Evolutionary conservation across 1,140 invertebrate species (phyloP).

Genomic region (Drosophila insularis): DNA sequence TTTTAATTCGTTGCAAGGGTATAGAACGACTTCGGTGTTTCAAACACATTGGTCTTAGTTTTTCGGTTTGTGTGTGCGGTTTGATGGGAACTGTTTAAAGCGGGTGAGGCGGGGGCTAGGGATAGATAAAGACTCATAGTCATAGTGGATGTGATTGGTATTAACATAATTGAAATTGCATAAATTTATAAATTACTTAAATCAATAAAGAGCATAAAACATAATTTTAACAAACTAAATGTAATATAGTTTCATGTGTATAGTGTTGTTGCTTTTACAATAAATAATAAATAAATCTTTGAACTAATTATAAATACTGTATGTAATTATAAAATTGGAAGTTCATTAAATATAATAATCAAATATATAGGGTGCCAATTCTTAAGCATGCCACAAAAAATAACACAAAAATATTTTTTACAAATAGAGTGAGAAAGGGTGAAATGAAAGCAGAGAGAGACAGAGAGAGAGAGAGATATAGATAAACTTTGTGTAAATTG

Average conservation of each 20-base stretch:
- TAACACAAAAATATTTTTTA: background rate
- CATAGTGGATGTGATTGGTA: background rate
- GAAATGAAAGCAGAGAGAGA: no score
- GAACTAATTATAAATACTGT: slow-evolving; percentile 29
- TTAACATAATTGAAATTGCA: slow-evolving; percentile 54
- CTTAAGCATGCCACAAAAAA: slow-evolving; percentile 52
- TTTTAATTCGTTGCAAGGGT: no score
- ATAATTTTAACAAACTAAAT: slow-evolving; percentile 8
- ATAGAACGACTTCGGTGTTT: no score
- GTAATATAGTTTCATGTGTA: background rate
- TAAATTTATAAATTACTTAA: slow-evolving; percentile 57
- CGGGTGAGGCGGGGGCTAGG: background rate
- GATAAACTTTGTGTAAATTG: no score
- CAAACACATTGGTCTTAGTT: no score
- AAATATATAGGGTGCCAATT: slow-evolving; percentile 53
- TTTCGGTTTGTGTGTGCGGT: no score
- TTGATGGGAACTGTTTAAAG: background rate
- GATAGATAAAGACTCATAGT: no score
- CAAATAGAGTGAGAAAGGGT: no score
- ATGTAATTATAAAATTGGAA: slow-evolving; percentile 38
- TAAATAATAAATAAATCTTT: slow-evolving; percentile 40
- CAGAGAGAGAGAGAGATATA: no score
- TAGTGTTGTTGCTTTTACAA: slow-evolving; percentile 12
- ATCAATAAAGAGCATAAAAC: slow-evolving; percentile 47
- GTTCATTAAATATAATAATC: slow-evolving; percentile 6